These are phyloP conservation scores for Macquaria ambigua DNA, from an alignment of 2,113 vertebrate species.

Conservation along the genomic window DNA sequence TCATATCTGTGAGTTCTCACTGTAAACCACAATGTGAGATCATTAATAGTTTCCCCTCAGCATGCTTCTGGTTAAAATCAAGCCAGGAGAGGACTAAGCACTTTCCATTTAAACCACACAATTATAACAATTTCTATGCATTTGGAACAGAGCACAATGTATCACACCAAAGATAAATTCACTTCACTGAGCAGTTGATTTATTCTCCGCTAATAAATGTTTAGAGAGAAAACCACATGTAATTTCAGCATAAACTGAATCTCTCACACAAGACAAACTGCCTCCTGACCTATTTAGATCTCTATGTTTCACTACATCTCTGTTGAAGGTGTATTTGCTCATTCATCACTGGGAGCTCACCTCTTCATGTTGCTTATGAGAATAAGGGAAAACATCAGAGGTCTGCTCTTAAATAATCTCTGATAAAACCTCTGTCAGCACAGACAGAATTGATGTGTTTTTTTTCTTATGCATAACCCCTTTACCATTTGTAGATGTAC, in stretches of 20 bases:
- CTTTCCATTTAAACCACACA: conserved; percentile 58
- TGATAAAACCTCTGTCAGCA: not conserved
- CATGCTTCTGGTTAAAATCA: conserved; percentile 55
- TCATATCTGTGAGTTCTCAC: conserved; percentile 45
- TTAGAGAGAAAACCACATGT: conserved; percentile 6
- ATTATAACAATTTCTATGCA: conserved; percentile 41
- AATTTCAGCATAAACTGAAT: conserved; percentile 20
- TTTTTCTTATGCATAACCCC: not conserved
- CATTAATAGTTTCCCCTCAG: conserved; percentile 71
- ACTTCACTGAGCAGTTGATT: conserved; percentile 13
- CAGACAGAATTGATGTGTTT: not conserved
- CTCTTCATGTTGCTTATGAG: not conserved
- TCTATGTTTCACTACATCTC: conserved; percentile 19
- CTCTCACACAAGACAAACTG: not conserved
- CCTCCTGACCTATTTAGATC: conserved; percentile 35
- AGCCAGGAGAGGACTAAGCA: conserved; percentile 47
- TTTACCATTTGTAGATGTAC: not conserved
- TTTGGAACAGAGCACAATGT: conserved; percentile 12
- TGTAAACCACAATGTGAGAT: conserved; percentile 69
- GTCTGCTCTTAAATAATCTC: not conserved
- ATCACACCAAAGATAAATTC: conserved; percentile 19
- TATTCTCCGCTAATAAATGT: conserved; percentile 10
- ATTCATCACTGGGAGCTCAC: not conserved
- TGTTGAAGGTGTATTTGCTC: conserved; percentile 28
- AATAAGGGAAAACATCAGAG: conserved; percentile 15